Conservation (phyloP, 2,888 invertebrate species). For the Scaptodrosophila latifasciaeformis region DNA sequence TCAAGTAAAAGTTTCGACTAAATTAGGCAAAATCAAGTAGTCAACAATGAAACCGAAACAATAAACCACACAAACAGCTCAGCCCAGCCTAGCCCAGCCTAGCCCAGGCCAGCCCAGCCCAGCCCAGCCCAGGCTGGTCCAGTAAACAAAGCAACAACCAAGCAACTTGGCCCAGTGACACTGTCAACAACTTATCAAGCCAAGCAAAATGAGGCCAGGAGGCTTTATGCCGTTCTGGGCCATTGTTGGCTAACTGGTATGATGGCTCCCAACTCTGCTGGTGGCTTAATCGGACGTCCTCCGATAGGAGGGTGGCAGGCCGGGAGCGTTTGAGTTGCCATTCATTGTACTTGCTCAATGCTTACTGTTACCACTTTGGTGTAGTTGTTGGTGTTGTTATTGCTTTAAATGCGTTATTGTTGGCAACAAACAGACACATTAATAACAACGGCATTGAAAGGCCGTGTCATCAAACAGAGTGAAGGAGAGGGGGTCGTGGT, state of each 20-base stretch:
- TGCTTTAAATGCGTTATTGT: constrained; percentile 65
- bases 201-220: constrained; percentile 34
- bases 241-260: constrained; percentile 8
- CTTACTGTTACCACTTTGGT: constrained; percentile 15
- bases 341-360: constrained; percentile 43
- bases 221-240: not conserved
- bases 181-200: constrained; percentile 49
- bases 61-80: constrained; percentile 23
- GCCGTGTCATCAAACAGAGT: constrained; percentile 61
- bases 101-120: no score
- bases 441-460: constrained; percentile 60
- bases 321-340: constrained; percentile 25
- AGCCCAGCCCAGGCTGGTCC: no score
- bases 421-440: constrained; percentile 56
- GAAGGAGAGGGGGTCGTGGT: constrained; percentile 28
- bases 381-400: constrained; percentile 21
- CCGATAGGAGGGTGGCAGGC: constrained; percentile 41
- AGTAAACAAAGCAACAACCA: not conserved
- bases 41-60: constrained; percentile 27
- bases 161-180: constrained; percentile 26
- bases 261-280: constrained; percentile 9
- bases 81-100: no score
- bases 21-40: constrained; percentile 35
- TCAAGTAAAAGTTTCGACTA: constrained; percentile 25
- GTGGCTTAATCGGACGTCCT: constrained; percentile 50